Evolutionary conservation across 2,888 invertebrate genomes (phyloP), one percentile per base, ranked within the genome.

Genomic region (Drosophila atripex): DNA sequence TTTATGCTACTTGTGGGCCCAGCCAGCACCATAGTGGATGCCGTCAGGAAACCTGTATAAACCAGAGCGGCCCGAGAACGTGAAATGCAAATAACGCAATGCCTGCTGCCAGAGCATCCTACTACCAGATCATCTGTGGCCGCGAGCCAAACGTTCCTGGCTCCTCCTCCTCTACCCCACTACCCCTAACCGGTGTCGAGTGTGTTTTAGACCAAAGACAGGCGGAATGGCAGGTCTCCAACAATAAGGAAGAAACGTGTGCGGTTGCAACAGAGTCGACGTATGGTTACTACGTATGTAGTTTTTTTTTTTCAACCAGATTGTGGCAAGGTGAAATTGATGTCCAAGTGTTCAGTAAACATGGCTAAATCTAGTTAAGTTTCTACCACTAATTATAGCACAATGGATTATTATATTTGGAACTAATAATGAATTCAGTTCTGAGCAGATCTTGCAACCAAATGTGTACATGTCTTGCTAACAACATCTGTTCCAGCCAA

Each of bases 171-270:
- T 23, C 21, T 23, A 23, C 0, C 38, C 23, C 12, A 32, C 32
- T 5, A 32, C 32, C 49, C 21, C 9, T 52, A 16, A 11, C 41
- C 21, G 4, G 46, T 18, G 46, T 50, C 32, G 64, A 60, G 82
- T 75, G 83, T 75, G 73, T 86, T 87, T 82, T 85, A 87, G 88
- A 85, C 84, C 84, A 85, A 85, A 85, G 86, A 77, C 77, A 79
- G 80, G 75, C 41, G 53, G 46, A 25, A 53, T 49, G 68, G 69
- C 68, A 68, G 32, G 54, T 45, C 65, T 30, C 46, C 39, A 54
- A 46, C 47, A 58, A 57, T 32, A 50, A 57, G 68, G 43, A 68
- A 68, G 71, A 53, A n/a, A 28, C 30, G 16, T 39, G 21, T 39
- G 54, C 16, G 14, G 7, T 18, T 16, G 18, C 3, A 2, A 1